Base-by-base conservation (phyloP, 2,888 invertebrate genomes). In the Lepas anatifera region DNA sequence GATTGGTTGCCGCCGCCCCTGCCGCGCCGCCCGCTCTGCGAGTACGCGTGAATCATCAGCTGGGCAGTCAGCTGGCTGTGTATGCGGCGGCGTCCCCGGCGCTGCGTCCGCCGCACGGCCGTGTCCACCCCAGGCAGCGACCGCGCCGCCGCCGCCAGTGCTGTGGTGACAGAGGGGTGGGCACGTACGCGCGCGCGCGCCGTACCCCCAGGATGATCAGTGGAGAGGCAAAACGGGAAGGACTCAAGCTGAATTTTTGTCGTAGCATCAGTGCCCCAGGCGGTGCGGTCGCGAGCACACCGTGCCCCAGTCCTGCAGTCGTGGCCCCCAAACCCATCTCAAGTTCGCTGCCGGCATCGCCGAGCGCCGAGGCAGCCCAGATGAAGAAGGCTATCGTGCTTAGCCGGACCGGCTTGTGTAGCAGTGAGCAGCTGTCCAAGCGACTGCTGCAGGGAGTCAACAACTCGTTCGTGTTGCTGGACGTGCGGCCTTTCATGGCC, bases 401-500 rank as follows among this genome's bases (percentile, higher is more conserved):
- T n/a, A 48, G 48, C 16, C 48, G 48, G 48, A 48, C 48, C 6
- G n/a, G 48, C 7, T 25, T 25, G 48, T 48, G 48, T 25, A 48
- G 48, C 48, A n/a, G n/a, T 25, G 48, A 3, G n/a, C n/a, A 48
- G n/a, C 48, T 48, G 11, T 48, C 48, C n/a, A 48, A 48, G 48
- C 48, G 48, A 10, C 48, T 48, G 6, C 3, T 25, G 6, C 25
- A n/a, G 11, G 48, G 48, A 3, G 7, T n/a, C 48, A 48, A 48
- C 48, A 48, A 3, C n/a, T 11, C 48, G n/a, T 48, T 48, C 48
- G 80, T 87, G 29, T 78, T 87, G 11, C 78, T 88, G 68, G 88
- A 88, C 77, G 87, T 87, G 77, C 83, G 88, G 64, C 85, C 88
- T 3, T 88, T 88, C 78, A 84, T 88, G 74, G 84, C 86, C 71